Evolutionary conservation across 1,140 invertebrate genomes (phyloP).

Genomic region (Apolygus lucorum): DNA sequence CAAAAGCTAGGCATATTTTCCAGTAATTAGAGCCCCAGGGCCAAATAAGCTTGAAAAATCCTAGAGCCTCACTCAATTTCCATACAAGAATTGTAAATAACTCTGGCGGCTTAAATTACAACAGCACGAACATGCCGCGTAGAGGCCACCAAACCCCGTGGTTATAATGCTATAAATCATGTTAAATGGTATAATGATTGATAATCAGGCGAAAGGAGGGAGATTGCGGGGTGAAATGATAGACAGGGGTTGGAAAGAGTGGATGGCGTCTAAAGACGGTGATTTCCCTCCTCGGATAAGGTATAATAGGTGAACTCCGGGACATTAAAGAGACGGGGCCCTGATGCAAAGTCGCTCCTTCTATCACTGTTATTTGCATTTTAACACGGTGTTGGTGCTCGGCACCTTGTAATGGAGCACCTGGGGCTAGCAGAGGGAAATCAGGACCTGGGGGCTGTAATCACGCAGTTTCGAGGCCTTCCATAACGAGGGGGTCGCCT

Average conservation of each 20-base stretch:
- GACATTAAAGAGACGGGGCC: constrained; percentile 14
- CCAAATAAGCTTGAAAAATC: background rate
- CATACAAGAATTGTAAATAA: constrained; percentile 9
- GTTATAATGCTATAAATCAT: constrained; percentile 20
- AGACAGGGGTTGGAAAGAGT: constrained; percentile 11
- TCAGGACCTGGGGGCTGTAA: background rate
- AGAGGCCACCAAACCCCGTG: background rate
- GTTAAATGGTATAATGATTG: constrained; percentile 21
- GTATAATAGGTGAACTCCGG: constrained; percentile 19
- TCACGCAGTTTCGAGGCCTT: constrained; percentile 2
- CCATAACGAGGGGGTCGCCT: constrained; percentile 3
- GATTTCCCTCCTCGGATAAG: constrained; percentile 7
- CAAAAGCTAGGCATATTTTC: too few species aligned
- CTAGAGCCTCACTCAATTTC: background rate
- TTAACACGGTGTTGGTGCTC: constrained; percentile 19
- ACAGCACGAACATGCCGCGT: constrained; percentile 7
- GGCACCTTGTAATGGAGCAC: constrained; percentile 19
- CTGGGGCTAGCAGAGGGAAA: constrained; percentile 15
- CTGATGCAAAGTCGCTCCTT: constrained; percentile 14
- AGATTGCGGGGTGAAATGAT: background rate
- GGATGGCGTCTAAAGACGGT: constrained; percentile 21
- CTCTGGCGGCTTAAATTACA: background rate
- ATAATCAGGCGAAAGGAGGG: constrained; percentile 16
- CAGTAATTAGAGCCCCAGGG: background rate
- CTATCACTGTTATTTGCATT: constrained; percentile 24